These are phyloP conservation scores for Dicycla oo DNA, from an alignment of 2,888 invertebrate species.

Conservation along the genomic window DNA sequence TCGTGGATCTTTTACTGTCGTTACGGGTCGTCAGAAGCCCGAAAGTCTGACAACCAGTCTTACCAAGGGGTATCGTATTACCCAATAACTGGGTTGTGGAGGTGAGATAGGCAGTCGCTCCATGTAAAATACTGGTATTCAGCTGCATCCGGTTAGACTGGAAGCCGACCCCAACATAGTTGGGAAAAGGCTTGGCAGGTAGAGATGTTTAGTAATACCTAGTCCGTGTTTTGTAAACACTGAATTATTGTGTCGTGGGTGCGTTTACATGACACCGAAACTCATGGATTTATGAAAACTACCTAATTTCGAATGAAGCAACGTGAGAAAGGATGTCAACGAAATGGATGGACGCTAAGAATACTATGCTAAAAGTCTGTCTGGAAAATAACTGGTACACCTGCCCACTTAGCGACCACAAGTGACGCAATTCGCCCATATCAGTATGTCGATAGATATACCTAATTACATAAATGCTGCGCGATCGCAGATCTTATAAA, in stretches of 20 bases:
- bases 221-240: background rate
- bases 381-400: background rate
- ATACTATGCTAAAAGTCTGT: background rate
- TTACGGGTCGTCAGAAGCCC: no score
- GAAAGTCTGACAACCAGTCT: no score
- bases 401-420: background rate
- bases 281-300: background rate
- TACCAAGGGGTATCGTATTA: no score
- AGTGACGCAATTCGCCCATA: background rate
- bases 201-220: background rate
- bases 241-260: background rate
- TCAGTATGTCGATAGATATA: no score
- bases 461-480: background rate
- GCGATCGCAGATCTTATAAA: background rate
- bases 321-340: no score
- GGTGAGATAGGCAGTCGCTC: no score
- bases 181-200: no score
- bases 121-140: no score
- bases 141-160: no score
- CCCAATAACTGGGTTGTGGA: no score
- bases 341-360: background rate
- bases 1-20: no score
- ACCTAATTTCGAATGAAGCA: background rate
- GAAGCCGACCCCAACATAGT: no score
- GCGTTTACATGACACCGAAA: background rate